Conservation (phyloP, 2,113 vertebrate genomes). For the Aix galericulata region DNA sequence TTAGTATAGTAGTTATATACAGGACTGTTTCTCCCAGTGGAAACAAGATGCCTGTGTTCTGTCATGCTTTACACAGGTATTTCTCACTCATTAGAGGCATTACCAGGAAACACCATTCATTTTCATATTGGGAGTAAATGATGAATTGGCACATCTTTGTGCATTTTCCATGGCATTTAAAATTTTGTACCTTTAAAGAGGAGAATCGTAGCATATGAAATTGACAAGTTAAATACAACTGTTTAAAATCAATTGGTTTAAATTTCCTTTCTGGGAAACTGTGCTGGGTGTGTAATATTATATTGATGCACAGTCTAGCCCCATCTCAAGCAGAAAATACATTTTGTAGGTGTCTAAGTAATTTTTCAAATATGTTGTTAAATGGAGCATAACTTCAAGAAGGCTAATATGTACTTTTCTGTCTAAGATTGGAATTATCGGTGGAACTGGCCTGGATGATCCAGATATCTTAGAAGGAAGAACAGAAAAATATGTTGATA, state of each 20-base stretch:
- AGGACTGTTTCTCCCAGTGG: background rate
- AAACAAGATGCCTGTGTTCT: background rate
- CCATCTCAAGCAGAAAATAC: background rate
- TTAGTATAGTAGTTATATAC: background rate
- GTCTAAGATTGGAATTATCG: constrained; percentile 93
- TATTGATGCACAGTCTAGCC: background rate
- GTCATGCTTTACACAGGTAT: background rate
- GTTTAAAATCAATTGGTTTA: background rate
- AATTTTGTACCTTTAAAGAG: background rate
- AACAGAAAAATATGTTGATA: constrained; percentile 92
- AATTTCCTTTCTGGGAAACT: background rate
- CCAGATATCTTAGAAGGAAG: constrained; percentile 95
- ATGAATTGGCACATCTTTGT: background rate
- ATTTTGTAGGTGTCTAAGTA: background rate
- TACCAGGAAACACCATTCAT: background rate
- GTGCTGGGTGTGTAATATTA: background rate
- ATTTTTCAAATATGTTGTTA: background rate
- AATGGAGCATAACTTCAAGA: background rate
- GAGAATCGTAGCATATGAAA: background rate
- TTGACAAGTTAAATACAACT: background rate
- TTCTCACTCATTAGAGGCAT: background rate
- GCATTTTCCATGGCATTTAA: background rate
- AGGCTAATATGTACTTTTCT: background rate
- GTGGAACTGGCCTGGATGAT: constrained; percentile 94
- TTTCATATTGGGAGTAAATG: background rate